Evolutionary conservation across 2,113 vertebrate genomes (phyloP).

Genomic region (Varanus komodoensis): DNA sequence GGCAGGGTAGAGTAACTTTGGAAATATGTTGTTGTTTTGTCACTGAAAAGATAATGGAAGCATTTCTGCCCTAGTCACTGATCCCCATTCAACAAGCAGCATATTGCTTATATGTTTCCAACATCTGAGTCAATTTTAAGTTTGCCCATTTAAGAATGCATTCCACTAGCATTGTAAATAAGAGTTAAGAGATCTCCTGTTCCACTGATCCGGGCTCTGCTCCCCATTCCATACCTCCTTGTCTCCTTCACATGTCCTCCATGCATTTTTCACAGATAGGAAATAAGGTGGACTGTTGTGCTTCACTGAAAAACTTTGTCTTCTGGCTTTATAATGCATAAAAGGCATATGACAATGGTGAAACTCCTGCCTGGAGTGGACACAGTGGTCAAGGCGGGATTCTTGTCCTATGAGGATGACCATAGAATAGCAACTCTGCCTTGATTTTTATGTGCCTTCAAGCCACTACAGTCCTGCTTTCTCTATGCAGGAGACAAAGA

Average conservation of each 20-base stretch:
- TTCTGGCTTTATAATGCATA: background rate
- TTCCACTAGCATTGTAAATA: background rate
- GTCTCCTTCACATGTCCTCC: background rate
- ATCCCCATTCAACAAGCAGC: background rate
- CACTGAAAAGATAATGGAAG: background rate
- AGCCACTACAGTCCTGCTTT: background rate
- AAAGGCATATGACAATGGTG: background rate
- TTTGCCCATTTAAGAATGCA: fast-evolving
- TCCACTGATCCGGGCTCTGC: background rate
- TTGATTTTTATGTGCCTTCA: background rate
- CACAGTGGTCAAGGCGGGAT: background rate
- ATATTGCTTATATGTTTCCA: background rate
- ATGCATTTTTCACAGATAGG: background rate
- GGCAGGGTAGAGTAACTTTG: background rate
- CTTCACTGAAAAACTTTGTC: background rate
- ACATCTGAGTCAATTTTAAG: fast-evolving
- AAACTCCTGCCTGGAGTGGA: background rate
- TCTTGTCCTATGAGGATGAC: background rate
- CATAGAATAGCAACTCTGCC: background rate
- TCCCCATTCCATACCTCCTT: background rate
- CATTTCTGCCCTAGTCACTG: background rate
- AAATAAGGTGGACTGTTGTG: background rate
- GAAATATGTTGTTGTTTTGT: background rate
- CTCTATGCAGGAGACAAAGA: background rate
- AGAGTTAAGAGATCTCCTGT: background rate